These are phyloP conservation scores for Pelodiscus sinensis DNA, from an alignment of 2,113 vertebrate species.

Conservation along the genomic window DNA sequence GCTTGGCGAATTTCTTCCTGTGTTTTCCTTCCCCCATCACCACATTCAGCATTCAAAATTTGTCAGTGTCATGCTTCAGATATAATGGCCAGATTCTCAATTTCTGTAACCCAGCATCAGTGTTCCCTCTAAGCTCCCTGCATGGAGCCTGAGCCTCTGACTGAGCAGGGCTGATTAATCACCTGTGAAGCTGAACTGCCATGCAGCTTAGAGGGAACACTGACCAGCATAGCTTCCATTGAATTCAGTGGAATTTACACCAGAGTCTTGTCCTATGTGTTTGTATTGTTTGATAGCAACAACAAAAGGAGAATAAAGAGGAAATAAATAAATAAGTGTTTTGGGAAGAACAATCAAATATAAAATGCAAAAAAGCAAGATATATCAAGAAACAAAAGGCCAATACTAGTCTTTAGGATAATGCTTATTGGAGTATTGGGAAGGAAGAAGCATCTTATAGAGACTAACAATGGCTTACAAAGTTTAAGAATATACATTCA, in stretches of 20 bases:
- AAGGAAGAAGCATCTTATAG: slow-evolving; percentile 16
- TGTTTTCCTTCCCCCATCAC: not conserved
- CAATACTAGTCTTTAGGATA: not conserved
- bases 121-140: too few species aligned
- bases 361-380: slow-evolving; percentile 19
- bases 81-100: not conserved
- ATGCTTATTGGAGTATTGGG: not conserved
- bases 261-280: not conserved
- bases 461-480: not conserved
- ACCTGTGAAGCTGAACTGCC: too few species aligned
- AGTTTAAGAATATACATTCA: not conserved
- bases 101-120: too few species aligned
- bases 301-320: too few species aligned
- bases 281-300: too few species aligned
- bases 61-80: not conserved
- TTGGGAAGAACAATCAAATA: slow-evolving; percentile 12
- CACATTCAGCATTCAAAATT: not conserved
- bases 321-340: not conserved
- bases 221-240: not conserved
- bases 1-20: not conserved
- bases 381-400: slow-evolving; percentile 31
- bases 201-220: too few species aligned
- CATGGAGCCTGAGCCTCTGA: too few species aligned
- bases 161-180: too few species aligned
- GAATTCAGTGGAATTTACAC: not conserved